Evolutionary conservation across 2,113 vertebrate genomes (phyloP), one percentile per base, ranked within the genome.

Genomic region (Hylia prasina): DNA sequence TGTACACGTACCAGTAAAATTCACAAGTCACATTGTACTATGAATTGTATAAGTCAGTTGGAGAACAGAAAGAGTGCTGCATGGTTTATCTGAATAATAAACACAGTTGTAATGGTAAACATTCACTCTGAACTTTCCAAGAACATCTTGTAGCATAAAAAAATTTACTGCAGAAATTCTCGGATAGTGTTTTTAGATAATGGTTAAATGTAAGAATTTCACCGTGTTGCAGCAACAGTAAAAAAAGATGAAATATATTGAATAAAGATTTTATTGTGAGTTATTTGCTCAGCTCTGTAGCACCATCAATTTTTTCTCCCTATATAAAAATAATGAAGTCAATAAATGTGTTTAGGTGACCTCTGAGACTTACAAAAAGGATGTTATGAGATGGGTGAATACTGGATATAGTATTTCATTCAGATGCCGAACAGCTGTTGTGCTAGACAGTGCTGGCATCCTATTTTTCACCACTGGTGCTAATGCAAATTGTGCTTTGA

Each of bases 321-420:
- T 94, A 83, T 97, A 93, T 96, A 96, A 96, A 96, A 97, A 96
- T 97, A 97, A 96, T 93, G 94, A 96, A 96, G 90, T 97, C 96
- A 96, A 94, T 97, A 95, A 96, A 95, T 81, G 86, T 71, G 44
- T 89, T 97, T 97, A 97, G 93, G 64, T 95, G 96, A 96, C 96
- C 96, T 95, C 79, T 60, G 96, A 95, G 96, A 75, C 93, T 94
- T 96, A 91, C 71, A 90, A 89, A 96, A 92, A 90, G 88, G 85
- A 94, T 94, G 88, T 96, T 96, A 95, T 83, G 96, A 97, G 88
- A 93, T 97, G 92, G 93, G 94, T 95, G 95, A 96, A 56, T 56
- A 73, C 70, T 86, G 87, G 92, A 83, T 92, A 40, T 88, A 71
- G 79, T 96, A 90, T 97, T 96, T 93, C 85, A 93, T 93, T 96